These are phyloP conservation scores for Heterochromis multidens DNA, from an alignment of 2,113 vertebrate species.

Conservation along the genomic window DNA sequence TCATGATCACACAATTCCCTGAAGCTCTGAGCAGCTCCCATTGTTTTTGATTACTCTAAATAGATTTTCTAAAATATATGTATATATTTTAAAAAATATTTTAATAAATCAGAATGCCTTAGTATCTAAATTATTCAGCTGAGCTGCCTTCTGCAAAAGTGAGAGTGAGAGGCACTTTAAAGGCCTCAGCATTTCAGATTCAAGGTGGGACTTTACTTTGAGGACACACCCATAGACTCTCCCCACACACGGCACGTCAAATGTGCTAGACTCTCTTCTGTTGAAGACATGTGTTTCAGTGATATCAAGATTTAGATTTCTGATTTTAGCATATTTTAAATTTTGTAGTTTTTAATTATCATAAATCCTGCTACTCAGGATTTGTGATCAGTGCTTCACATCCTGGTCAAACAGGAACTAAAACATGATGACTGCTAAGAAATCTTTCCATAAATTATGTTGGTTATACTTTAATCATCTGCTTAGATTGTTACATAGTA, in stretches of 20 bases:
- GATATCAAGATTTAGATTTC: neutral
- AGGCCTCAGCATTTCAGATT: conserved; percentile 9
- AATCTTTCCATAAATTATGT: rapidly evolving
- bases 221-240: conserved; percentile 47
- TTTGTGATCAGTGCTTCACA: neutral
- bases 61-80: neutral
- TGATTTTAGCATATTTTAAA: neutral
- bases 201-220: neutral
- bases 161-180: neutral
- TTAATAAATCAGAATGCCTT: neutral
- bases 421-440: no score
- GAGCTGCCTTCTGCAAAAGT: neutral
- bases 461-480: neutral
- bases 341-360: no score
- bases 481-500: neutral
- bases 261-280: neutral
- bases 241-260: neutral
- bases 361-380: no score
- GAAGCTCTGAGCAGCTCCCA: conserved; percentile 70
- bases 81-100: neutral
- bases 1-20: conserved; percentile 62
- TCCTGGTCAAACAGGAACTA: neutral
- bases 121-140: neutral
- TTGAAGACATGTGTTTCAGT: neutral
- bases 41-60: neutral